phyloP scores from a whole-genome alignment of 1,140 invertebrate species.

The Euura lappo region DNA sequence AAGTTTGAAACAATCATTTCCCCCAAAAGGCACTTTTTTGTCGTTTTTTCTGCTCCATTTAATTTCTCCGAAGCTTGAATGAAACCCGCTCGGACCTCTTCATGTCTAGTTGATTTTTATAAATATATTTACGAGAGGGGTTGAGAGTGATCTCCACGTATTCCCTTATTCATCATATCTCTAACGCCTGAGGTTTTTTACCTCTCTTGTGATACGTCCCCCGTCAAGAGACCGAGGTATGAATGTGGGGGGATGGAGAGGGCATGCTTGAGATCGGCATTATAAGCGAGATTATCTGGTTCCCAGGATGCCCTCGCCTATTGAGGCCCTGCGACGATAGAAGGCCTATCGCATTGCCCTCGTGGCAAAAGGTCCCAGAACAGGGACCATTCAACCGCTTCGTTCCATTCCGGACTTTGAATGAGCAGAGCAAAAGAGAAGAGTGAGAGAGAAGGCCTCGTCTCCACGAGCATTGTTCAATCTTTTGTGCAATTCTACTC shows the following conservation, averaged over 20 bases:
- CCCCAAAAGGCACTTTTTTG: too few relatives aligned
- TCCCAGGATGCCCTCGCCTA: constrained; percentile 38
- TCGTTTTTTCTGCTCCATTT: too few relatives aligned
- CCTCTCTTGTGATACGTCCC: too few relatives aligned
- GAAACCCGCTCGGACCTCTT: too few relatives aligned
- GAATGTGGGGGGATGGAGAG: not conserved
- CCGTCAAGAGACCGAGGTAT: too few relatives aligned
- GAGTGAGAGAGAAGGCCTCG: not conserved
- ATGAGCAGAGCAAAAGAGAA: not conserved
- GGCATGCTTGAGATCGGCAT: constrained; percentile 38
- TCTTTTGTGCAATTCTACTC: constrained; percentile 45
- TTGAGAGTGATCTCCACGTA: too few relatives aligned
- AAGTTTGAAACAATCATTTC: too few relatives aligned
- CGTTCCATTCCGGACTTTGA: not conserved
- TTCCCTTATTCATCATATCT: too few relatives aligned
- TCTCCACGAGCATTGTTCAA: constrained; percentile 36
- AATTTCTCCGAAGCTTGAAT: too few relatives aligned
- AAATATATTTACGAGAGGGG: too few relatives aligned
- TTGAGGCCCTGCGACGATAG: not conserved
- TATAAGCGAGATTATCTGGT: constrained; percentile 49
- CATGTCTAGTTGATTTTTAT: too few relatives aligned
- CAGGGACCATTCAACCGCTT: constrained; percentile 10
- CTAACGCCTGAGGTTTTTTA: too few relatives aligned
- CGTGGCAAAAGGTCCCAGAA: not conserved
- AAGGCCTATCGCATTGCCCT: not conserved